Evolutionary conservation across 2,113 vertebrate genomes (phyloP).

Genomic region (Xenus cinereus): DNA sequence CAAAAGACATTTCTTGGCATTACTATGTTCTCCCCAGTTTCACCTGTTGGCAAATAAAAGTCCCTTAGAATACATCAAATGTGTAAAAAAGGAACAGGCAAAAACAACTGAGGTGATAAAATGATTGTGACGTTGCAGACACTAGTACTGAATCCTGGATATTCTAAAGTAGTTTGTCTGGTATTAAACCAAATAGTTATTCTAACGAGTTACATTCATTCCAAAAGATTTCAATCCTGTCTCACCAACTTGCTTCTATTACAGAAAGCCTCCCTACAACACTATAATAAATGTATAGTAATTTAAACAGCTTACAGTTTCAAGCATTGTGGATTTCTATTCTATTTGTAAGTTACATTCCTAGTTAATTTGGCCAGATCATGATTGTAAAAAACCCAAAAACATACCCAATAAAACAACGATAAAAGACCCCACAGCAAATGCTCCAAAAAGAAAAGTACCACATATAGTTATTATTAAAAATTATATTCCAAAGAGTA

Average conservation of each 20-base stretch:
- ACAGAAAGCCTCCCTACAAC: not conserved
- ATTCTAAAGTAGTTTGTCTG: not conserved
- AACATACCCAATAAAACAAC: not conserved
- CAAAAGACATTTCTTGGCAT: constrained; percentile 55
- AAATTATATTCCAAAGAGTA: constrained; percentile 54
- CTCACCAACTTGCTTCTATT: not conserved
- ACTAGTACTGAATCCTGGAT: not conserved
- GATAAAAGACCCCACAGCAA: constrained; percentile 35
- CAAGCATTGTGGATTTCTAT: constrained; percentile 32
- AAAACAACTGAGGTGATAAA: not conserved
- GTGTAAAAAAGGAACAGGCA: not conserved
- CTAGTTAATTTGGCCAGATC: constrained; percentile 41
- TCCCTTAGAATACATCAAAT: not conserved
- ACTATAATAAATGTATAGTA: not conserved
- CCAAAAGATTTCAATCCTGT: not conserved
- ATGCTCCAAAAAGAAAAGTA: constrained; percentile 67
- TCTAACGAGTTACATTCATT: constrained; percentile 1
- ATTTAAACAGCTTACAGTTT: constrained; percentile 17
- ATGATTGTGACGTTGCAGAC: not conserved
- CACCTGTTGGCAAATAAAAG: constrained; percentile 25
- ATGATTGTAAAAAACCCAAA: constrained; percentile 6
- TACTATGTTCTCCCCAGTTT: not conserved
- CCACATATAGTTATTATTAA: constrained; percentile 58
- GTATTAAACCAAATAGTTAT: not conserved
- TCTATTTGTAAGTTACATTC: constrained; percentile 63